phyloP scores from a whole-genome alignment of 2,797 vertebrate species.

The Eulemur rubriventer region DNA sequence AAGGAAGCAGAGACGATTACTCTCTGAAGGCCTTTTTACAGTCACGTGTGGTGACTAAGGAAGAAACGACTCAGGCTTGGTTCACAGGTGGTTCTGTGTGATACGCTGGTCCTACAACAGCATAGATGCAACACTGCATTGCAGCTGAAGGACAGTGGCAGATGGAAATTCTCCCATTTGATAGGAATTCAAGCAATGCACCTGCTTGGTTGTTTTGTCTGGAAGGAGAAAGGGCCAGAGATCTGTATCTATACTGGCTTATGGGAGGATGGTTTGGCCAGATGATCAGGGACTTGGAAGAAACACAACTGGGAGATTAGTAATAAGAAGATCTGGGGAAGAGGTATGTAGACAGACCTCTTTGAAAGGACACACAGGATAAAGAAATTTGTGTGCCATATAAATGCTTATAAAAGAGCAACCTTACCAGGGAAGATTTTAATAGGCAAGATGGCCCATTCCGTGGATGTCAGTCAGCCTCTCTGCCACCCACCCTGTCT shows the following conservation, averaged over 20 bases:
- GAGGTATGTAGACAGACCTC: not conserved
- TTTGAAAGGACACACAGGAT: not conserved
- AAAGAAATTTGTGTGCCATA: not conserved
- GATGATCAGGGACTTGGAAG: not conserved
- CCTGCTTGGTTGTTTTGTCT: not conserved
- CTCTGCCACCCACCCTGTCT: not conserved
- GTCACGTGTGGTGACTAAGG: not conserved
- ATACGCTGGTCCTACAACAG: not conserved
- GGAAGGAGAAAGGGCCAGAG: not conserved
- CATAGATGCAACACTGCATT: not conserved
- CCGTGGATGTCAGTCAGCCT: not conserved
- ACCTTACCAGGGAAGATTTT: not conserved
- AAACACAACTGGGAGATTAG: not conserved
- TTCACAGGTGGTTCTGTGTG: not conserved
- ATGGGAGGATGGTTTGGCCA: not conserved
- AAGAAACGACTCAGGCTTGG: not conserved
- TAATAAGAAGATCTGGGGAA: not conserved
- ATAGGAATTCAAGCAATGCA: not conserved
- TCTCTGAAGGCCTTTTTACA: not conserved
- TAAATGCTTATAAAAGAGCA: not conserved
- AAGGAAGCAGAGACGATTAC: not conserved
- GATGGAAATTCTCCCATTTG: not conserved
- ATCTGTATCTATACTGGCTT: not conserved
- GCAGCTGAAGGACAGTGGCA: not conserved
- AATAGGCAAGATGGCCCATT: not conserved